phyloP scores from a whole-genome alignment of 1,140 invertebrate species.

The Camponotus pennsylvanicus region DNA sequence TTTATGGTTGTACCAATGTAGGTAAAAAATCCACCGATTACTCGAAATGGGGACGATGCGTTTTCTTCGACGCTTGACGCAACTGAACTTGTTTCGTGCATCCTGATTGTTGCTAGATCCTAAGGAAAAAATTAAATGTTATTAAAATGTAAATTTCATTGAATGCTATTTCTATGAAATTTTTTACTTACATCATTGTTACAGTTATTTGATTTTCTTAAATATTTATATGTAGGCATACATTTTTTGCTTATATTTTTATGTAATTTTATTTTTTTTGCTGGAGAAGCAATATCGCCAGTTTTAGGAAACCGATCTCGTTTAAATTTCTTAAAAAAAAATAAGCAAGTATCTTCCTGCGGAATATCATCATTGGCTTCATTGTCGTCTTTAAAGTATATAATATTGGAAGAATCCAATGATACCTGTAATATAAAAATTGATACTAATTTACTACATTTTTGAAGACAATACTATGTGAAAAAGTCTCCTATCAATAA shows the following conservation, averaged over 20 bases:
- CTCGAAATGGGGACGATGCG: constrained; percentile 48
- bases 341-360: constrained; percentile 67
- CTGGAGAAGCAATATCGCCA: constrained; percentile 19
- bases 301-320: constrained; percentile 28
- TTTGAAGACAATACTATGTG: background rate
- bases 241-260: background rate
- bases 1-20: constrained; percentile 66
- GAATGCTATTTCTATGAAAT: background rate
- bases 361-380: constrained; percentile 68
- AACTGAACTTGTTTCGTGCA: constrained; percentile 4
- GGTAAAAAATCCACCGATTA: constrained; percentile 66
- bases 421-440: constrained; percentile 65
- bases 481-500: background rate
- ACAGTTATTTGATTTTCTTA: background rate
- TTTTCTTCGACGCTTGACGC: constrained; percentile 33
- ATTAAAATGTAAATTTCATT: background rate
- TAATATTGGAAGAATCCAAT: constrained; percentile 77
- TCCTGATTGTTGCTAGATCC: constrained; percentile 8
- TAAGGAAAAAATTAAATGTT: constrained; percentile 42
- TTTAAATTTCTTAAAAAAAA: constrained; percentile 68
- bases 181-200: constrained; percentile 5
- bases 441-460: constrained; percentile 7
- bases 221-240: background rate
- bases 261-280: constrained; percentile 48
- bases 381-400: constrained; percentile 79